phyloP scores from a whole-genome alignment of 1,140 invertebrate genomes.

The Mya arenaria region DNA sequence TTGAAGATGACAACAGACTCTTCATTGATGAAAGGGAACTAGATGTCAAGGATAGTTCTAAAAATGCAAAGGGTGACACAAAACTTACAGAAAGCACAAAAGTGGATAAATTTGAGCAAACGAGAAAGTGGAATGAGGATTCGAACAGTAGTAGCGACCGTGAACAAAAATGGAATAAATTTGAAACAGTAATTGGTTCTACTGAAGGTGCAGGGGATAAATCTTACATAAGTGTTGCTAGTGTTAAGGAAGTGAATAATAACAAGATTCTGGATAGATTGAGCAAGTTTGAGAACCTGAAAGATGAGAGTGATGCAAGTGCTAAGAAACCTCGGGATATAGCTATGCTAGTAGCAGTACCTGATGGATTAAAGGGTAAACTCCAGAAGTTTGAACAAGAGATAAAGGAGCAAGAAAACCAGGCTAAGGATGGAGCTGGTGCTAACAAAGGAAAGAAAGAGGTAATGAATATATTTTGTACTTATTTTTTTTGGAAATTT shows the following conservation, averaged over 20 bases:
- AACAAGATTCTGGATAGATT: conserved; percentile 48
- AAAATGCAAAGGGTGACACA: background rate
- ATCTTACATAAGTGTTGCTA: background rate
- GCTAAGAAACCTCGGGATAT: background rate
- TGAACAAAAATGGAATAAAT: too few relatives aligned
- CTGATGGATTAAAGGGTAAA: conserved; percentile 34
- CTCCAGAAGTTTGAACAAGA: conserved; percentile 52
- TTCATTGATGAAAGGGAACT: conserved; percentile 33
- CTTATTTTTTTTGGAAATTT: too few relatives aligned
- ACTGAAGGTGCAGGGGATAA: background rate
- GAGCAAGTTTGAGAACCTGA: conserved; percentile 50
- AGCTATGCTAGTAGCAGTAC: conserved; percentile 5
- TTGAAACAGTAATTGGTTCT: too few relatives aligned
- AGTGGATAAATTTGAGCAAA: conserved; percentile 19
- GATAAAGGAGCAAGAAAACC: conserved; percentile 33
- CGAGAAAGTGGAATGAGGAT: conserved; percentile 11
- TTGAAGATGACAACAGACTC: conserved; percentile 31
- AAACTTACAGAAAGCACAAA: background rate
- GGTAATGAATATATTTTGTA: too few relatives aligned
- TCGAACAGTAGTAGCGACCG: too few relatives aligned
- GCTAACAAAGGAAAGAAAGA: background rate
- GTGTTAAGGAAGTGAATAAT: conserved; percentile 24
- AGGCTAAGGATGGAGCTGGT: background rate
- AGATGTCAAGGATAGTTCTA: background rate
- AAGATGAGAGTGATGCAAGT: conserved; percentile 27